Base-by-base conservation (phyloP, 2,113 vertebrate species). In the Dipodomys spectabilis region DNA sequence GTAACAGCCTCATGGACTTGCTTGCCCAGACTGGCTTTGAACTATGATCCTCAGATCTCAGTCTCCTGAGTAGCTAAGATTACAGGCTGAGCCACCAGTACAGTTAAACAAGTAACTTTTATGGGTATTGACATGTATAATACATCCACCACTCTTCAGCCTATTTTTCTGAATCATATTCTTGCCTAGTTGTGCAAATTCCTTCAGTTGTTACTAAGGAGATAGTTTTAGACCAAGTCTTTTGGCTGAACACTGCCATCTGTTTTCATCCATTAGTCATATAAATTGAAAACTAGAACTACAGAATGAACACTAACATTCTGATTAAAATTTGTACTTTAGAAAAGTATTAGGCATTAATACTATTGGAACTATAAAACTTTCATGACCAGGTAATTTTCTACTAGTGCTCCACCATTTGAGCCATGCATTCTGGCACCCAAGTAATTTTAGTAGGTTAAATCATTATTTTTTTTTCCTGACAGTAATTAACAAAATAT, bases 211-310 rank as follows among this genome's bases (percentile, higher is more conserved):
- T 97, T 95, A 93, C 77, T 91, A 49, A 77, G 90, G 78, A 90
- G n/a, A 82, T 92, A 97, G 97, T 96, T 97, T 93, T 95, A 96
- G 90, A 39, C 79, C 9, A 80, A 90, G 93, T 97, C 95, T 96
- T 95, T 85, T 0, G 28, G 83, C 88, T 90, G 80, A 93, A 91
- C 93, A 97, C 90, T 75, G 88, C 96, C 96, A 96, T 97, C 96
- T 96, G 95, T 94, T 97, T 95, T 71, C 22, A 92, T 89, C 84
- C 88, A 94, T 88, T 81, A 96, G 92, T 71, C 82, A 77, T 57
- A 64, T 28, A 89, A 90, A 45, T 0, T 60, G 90, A 91, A 93
- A 95, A 95, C 94, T 57, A 25, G 0, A 64, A 86, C 78, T n/a
- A 19, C 86, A 83, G 96, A 95, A 95, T 94, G 77, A 95, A 95